Percentiles rank a stretch among this genome's conserved stretches.
Evolutionary conservation across 2,113 vertebrate genomes (phyloP).

Genomic region (Haplochromis vanheusdeni): DNA sequence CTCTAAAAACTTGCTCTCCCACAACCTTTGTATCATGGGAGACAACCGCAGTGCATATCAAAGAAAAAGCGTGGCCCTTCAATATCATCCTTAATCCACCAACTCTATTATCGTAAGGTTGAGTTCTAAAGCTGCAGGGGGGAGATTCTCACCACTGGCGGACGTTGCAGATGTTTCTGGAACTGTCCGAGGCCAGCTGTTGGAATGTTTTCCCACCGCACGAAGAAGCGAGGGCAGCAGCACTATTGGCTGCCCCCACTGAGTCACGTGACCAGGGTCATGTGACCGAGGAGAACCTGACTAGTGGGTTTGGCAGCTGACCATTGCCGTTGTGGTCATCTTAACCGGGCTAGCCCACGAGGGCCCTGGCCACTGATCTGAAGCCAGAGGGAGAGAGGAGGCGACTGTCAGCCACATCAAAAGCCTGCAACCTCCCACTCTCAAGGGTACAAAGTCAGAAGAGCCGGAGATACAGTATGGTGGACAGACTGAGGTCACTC

Average conservation of each 20-base stretch:
- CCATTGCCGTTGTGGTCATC: conserved; percentile 32
- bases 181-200: conserved; percentile 62
- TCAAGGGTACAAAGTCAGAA: background rate
- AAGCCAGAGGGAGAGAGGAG: conserved; percentile 21
- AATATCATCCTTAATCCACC: conserved; percentile 6
- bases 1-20: background rate
- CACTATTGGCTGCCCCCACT: conserved; percentile 45
- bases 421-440: conserved; percentile 42
- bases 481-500: conserved; percentile 35
- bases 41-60: background rate
- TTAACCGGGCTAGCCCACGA: conserved; percentile 29
- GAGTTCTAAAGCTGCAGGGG: conserved; percentile 34
- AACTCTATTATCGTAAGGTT: conserved; percentile 51
- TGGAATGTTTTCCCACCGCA: conserved; percentile 71
- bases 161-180: conserved; percentile 66
- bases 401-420: conserved; percentile 54
- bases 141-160: conserved; percentile 55
- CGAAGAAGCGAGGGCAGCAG: conserved; percentile 42
- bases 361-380: conserved; percentile 35
- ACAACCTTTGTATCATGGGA: conserved; percentile 5
- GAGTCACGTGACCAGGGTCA: conserved; percentile 58
- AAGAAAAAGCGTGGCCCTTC: background rate
- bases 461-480: conserved; percentile 1
- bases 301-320: conserved; percentile 26
- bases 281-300: conserved; percentile 42